These are phyloP conservation scores for Xanthostigma xanthostigma DNA, from an alignment of 2,888 invertebrate genomes.

Conservation along the genomic window DNA sequence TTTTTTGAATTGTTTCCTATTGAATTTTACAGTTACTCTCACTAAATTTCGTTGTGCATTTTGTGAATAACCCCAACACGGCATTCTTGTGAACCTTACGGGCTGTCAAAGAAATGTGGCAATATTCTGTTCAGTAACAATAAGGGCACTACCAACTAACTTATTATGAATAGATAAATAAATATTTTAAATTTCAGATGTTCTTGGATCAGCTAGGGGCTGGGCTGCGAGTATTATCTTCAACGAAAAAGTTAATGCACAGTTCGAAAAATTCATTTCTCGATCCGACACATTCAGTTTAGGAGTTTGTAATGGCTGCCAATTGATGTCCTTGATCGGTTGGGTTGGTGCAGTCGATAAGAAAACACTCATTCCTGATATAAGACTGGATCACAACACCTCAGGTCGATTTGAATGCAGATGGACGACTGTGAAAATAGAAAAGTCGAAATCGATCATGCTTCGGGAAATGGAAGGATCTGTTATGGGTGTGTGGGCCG, in stretches of 20 bases:
- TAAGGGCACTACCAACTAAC: too few species aligned
- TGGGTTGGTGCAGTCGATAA: slow-evolving; percentile 52
- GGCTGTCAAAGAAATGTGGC: too few species aligned
- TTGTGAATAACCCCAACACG: too few species aligned
- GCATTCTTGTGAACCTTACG: too few species aligned
- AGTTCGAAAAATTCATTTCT: slow-evolving; percentile 59
- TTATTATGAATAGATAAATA: too few species aligned
- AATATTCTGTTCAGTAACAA: too few species aligned
- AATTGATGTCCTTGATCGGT: slow-evolving; percentile 84
- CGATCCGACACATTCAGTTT: slow-evolving; percentile 81
- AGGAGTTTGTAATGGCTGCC: slow-evolving; percentile 98
- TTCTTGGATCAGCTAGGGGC: slow-evolving; percentile 92
- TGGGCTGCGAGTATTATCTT: slow-evolving; percentile 91
- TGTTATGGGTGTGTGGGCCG: slow-evolving; percentile 90
- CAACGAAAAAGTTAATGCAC: slow-evolving; percentile 54
- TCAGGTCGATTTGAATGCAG: slow-evolving; percentile 80
- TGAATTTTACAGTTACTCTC: too few species aligned
- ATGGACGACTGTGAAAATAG: slow-evolving; percentile 47
- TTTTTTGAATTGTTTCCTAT: too few species aligned
- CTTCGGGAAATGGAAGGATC: slow-evolving; percentile 74
- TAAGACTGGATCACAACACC: slow-evolving; percentile 68
- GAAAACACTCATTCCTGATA: slow-evolving; percentile 33
- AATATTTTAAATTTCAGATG: slow-evolving; percentile 41
- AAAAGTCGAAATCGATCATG: slow-evolving; percentile 66
- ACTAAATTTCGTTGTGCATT: too few species aligned